Evolutionary conservation across 2,797 vertebrate species (phyloP).

Genomic region (Coilia nasus): DNA sequence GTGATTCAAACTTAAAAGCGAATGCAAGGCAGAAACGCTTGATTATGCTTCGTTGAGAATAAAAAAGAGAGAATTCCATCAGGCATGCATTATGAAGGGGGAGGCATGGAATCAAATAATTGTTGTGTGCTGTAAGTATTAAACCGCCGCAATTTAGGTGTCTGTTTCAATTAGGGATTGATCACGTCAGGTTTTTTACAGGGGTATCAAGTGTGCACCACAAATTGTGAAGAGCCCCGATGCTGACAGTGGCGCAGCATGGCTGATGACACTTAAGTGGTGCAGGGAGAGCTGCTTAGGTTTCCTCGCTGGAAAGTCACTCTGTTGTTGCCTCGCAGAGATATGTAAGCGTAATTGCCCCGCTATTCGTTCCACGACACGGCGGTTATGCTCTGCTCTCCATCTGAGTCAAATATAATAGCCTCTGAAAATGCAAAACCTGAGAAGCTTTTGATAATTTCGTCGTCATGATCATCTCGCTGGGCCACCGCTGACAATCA

Average conservation of each 20-base stretch:
- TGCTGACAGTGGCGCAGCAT: constrained; percentile 39
- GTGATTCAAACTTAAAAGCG: not conserved
- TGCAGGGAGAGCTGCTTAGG: constrained; percentile 32
- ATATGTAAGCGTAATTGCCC: constrained; percentile 20
- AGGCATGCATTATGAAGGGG: constrained; percentile 59
- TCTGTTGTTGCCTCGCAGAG: not conserved
- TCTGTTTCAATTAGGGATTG: constrained; percentile 67
- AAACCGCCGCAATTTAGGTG: constrained; percentile 62
- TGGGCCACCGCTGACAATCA: constrained; percentile 18
- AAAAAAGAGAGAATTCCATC: constrained; percentile 20
- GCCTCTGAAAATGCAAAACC: constrained; percentile 8
- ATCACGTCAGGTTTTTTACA: constrained; percentile 59
- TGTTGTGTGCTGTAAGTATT: constrained; percentile 63
- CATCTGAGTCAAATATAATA: constrained; percentile 20
- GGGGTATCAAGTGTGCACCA: constrained; percentile 65
- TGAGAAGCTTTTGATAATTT: constrained; percentile 20
- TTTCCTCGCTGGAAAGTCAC: constrained; percentile 45
- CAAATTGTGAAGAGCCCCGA: constrained; percentile 54
- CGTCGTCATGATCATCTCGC: not conserved
- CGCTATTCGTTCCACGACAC: constrained; percentile 5
- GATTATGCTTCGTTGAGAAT: not conserved
- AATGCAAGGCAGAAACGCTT: not conserved
- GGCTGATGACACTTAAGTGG: constrained; percentile 44
- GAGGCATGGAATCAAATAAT: constrained; percentile 62
- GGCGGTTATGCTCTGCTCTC: not conserved